Percentiles rank a stretch among this genome's conserved stretches.
These are phyloP conservation scores for Aricia artaxerxes DNA, from an alignment of 2,888 invertebrate genomes.

Conservation along the genomic window DNA sequence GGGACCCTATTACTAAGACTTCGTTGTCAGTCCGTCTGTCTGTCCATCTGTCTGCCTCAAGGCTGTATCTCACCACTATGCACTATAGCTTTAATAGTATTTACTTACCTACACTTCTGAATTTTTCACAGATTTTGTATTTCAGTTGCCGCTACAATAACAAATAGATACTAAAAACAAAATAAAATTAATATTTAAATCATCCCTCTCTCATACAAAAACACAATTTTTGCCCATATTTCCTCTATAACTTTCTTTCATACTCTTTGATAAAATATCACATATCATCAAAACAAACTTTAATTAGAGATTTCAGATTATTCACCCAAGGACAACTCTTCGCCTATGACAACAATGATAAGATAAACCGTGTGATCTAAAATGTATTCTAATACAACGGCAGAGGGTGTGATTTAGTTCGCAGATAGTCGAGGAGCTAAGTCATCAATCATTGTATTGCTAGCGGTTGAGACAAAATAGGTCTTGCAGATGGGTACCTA, in stretches of 20 bases:
- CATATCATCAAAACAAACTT: neutral
- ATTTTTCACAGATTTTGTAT: too few relatives aligned
- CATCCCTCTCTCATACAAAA: too few relatives aligned
- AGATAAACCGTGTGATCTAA: neutral
- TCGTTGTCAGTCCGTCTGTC: too few relatives aligned
- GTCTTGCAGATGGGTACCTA: neutral
- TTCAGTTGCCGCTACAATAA: too few relatives aligned
- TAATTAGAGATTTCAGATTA: slow-evolving; percentile 5
- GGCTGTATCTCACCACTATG: too few relatives aligned
- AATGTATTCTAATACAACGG: neutral
- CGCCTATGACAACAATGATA: neutral
- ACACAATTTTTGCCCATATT: too few relatives aligned
- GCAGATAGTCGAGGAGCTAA: neutral
- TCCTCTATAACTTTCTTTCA: neutral
- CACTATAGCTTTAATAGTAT: too few relatives aligned
- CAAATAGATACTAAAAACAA: too few relatives aligned
- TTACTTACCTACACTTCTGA: too few relatives aligned
- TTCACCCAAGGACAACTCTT: neutral
- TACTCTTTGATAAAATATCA: neutral
- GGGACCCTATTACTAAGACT: too few relatives aligned
- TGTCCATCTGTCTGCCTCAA: too few relatives aligned
- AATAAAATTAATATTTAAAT: too few relatives aligned
- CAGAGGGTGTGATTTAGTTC: neutral
- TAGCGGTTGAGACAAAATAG: neutral
- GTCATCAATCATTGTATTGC: slow-evolving; percentile 1